These are phyloP conservation scores for Eristalinus sepulchralis DNA, from an alignment of 2,888 invertebrate species.

Conservation along the genomic window DNA sequence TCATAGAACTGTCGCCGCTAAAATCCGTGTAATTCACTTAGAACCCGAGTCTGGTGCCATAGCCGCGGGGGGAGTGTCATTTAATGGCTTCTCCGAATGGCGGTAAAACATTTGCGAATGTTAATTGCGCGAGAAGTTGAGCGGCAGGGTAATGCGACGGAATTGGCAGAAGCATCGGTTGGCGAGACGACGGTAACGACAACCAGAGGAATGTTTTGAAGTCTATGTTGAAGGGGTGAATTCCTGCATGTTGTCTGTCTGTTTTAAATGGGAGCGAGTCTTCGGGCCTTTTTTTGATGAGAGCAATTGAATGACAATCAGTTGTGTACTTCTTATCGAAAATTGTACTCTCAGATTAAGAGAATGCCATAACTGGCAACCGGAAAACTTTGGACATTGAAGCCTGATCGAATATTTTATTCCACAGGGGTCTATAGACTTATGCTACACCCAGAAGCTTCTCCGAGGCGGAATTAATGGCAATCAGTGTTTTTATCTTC, in stretches of 20 bases:
- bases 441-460: no score
- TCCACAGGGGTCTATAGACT: no score
- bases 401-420: no score
- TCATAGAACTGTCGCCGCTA: conserved; percentile 15
- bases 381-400: no score
- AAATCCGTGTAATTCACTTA: conserved; percentile 28
- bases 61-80: not conserved
- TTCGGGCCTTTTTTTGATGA: not conserved
- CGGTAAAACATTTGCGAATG: conserved; percentile 12
- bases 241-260: not conserved
- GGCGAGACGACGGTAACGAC: not conserved
- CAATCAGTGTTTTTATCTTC: no score
- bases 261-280: not conserved
- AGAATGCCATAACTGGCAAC: no score
- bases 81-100: conserved; percentile 11
- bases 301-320: not conserved
- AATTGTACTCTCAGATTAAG: no score
- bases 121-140: conserved; percentile 5
- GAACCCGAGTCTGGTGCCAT: not conserved
- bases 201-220: not conserved
- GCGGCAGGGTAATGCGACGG: not conserved
- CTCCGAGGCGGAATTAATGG: no score
- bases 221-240: not conserved
- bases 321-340: not conserved
- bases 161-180: not conserved